Percentiles rank a stretch among this genome's conserved stretches.
Conservation (phyloP, 2,113 vertebrate genomes). For the Pogonocichla stellata region DNA sequence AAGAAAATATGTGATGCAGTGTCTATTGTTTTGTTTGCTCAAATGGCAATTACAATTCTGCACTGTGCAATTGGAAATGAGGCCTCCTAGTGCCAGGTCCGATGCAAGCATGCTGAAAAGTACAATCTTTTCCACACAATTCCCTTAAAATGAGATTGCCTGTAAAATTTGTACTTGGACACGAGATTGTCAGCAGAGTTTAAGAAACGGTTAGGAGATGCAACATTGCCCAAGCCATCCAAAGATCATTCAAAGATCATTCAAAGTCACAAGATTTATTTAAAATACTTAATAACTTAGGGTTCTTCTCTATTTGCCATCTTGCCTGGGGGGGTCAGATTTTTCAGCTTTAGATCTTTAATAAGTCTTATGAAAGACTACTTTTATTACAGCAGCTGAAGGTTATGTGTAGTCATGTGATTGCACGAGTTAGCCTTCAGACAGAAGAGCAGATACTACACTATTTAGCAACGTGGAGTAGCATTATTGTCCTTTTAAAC, state of each 20-base stretch:
- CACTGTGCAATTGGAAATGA: not conserved
- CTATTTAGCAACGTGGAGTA: not conserved
- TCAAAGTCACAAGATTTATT: slow-evolving; percentile 20
- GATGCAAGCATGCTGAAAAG: not conserved
- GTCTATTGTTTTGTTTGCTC: not conserved
- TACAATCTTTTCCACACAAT: not conserved
- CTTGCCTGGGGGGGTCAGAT: not conserved
- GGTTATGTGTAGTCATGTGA: not conserved
- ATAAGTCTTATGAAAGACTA: not conserved
- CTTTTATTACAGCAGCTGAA: not conserved
- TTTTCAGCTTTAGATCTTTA: slow-evolving; percentile 19
- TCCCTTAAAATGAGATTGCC: not conserved
- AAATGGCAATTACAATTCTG: not conserved
- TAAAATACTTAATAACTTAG: not conserved
- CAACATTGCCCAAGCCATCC: not conserved
- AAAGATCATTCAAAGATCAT: not conserved
- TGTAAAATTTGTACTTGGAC: not conserved
- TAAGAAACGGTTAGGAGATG: not conserved
- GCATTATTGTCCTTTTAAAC: not conserved
- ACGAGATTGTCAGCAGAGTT: not conserved
- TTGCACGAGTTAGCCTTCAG: not conserved
- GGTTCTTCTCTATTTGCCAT: not conserved
- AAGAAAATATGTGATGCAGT: not conserved
- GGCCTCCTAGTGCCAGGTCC: not conserved
- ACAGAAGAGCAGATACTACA: not conserved